phyloP scores from a whole-genome alignment of 2,113 vertebrate species.

The Phoxinus phoxinus region DNA sequence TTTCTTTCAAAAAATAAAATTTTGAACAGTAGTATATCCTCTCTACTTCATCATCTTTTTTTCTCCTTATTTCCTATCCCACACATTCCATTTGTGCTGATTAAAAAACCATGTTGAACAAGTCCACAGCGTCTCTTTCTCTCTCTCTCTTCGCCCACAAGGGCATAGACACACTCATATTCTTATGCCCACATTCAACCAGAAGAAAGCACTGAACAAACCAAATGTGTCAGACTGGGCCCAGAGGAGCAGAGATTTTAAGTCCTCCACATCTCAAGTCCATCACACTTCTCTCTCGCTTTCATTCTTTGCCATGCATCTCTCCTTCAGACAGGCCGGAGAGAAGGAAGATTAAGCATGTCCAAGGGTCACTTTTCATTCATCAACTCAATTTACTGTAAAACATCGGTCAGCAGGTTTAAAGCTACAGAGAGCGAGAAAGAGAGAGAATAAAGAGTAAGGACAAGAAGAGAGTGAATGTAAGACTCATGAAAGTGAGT shows the following conservation, averaged over 20 bases:
- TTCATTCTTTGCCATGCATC: conserved; percentile 37
- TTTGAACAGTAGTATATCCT: background rate
- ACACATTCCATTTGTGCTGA: conserved; percentile 27
- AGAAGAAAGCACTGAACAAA: conserved; percentile 60
- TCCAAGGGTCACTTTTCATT: conserved; percentile 59
- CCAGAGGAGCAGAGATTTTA: conserved; percentile 51
- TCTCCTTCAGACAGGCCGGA: conserved; percentile 17
- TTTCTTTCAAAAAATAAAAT: too few species aligned
- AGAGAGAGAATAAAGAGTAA: conserved; percentile 6
- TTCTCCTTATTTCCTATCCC: conserved; percentile 20
- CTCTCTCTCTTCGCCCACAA: conserved; percentile 31
- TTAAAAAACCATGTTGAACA: conserved; percentile 29
- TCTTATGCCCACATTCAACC: conserved; percentile 31
- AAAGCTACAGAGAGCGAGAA: background rate
- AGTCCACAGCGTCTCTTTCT: conserved; percentile 17
- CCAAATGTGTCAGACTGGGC: conserved; percentile 63
- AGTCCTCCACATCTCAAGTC: conserved; percentile 34
- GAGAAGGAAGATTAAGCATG: conserved; percentile 49
- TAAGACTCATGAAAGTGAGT: conserved; percentile 1
- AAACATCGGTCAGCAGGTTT: conserved; percentile 51
- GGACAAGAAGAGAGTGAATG: background rate
- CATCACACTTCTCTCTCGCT: background rate
- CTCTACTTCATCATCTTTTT: conserved; percentile 36
- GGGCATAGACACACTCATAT: conserved; percentile 19
- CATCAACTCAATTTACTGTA: conserved; percentile 61